These are phyloP conservation scores for Ovibos moschatus DNA, from an alignment of 2,113 vertebrate genomes.

Conservation along the genomic window DNA sequence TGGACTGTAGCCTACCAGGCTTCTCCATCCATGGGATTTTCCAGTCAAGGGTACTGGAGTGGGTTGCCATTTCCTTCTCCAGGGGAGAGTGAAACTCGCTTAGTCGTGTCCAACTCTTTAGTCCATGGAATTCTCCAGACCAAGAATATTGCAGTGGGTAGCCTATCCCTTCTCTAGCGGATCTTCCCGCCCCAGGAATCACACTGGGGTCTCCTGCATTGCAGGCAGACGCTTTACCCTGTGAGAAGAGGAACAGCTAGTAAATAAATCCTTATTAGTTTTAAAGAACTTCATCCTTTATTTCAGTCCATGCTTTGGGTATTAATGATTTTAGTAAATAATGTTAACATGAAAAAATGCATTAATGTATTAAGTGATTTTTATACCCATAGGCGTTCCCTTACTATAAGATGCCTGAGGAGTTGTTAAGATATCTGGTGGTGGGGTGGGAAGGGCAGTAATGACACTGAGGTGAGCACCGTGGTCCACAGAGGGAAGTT, in stretches of 20 bases:
- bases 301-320: background rate
- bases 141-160: too few species aligned
- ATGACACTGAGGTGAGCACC: background rate
- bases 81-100: too few species aligned
- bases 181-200: too few species aligned
- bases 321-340: background rate
- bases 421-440: background rate
- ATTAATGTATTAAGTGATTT: background rate
- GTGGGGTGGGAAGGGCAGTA: background rate
- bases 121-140: too few species aligned
- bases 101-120: too few species aligned
- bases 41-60: too few species aligned
- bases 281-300: background rate
- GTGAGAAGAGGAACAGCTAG: background rate
- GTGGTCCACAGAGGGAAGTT: background rate
- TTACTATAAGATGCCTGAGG: background rate
- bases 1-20: too few species aligned
- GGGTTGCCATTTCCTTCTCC: too few species aligned
- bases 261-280: background rate
- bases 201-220: too few species aligned
- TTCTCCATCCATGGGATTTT: too few species aligned
- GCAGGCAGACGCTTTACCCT: too few species aligned
- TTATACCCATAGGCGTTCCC: background rate
- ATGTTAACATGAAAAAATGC: background rate
- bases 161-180: too few species aligned